Conservation (phyloP, 2,888 invertebrate genomes). For the Hybos culiciformis region DNA sequence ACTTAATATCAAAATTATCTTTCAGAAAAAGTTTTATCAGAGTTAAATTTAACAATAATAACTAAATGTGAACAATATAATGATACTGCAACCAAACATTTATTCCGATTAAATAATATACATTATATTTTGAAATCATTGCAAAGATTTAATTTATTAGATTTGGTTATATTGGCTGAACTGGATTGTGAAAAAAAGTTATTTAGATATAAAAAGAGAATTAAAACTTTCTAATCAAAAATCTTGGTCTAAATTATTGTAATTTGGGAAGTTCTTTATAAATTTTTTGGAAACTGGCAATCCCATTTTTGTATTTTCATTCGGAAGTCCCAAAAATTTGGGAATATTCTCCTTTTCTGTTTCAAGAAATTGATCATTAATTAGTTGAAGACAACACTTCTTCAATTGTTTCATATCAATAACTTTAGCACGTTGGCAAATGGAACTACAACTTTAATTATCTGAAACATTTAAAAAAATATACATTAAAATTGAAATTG, state of each 20-base stretch:
- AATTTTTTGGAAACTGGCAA: slow-evolving; percentile 41
- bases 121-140: slow-evolving; percentile 89
- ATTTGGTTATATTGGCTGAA: slow-evolving; percentile 67
- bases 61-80: slow-evolving; percentile 86
- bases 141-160: slow-evolving; percentile 69
- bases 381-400: slow-evolving; percentile 53
- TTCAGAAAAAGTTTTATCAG: slow-evolving; percentile 75
- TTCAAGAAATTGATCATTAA: slow-evolving; percentile 31
- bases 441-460: slow-evolving; percentile 57
- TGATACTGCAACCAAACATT: slow-evolving; percentile 70
- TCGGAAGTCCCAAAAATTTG: slow-evolving; percentile 17
- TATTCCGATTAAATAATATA: slow-evolving; percentile 89
- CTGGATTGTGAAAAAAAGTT: slow-evolving; percentile 75
- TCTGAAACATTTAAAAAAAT: no score
- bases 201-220: slow-evolving; percentile 73
- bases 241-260: slow-evolving; percentile 74
- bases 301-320: slow-evolving; percentile 32
- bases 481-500: no score
- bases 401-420: slow-evolving; percentile 78
- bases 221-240: slow-evolving; percentile 46
- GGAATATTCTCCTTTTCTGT: slow-evolving; percentile 19
- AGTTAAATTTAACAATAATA: slow-evolving; percentile 75
- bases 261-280: slow-evolving; percentile 44
- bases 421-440: slow-evolving; percentile 73
- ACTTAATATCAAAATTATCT: no score